Evolutionary conservation across 2,888 invertebrate species (phyloP), one percentile per base, ranked within the genome.

Genomic region (Odontocerum albicorne): DNA sequence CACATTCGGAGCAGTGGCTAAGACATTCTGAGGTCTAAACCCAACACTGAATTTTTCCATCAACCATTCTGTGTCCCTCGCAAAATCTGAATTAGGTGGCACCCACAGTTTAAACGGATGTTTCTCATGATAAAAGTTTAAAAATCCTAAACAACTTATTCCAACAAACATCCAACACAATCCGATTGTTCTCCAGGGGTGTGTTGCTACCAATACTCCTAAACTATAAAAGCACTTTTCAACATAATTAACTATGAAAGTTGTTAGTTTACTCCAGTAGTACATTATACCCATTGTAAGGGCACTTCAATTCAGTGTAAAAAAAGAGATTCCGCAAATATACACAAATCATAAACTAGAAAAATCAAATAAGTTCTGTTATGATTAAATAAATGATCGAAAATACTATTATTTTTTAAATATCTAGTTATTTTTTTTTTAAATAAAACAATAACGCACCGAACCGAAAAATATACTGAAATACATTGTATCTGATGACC

Each of bases 61-160:
- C 54, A 87, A 77, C 88, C 89, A 89, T 64, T 87, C 81, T 3
- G 88, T 86, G 63, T 88, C 86, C 61, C 71, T 68, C 33, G 81
- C 78, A 66, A 87, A 90, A 57, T 85, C 81, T 0, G 88, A 87
- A 35, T 86, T 80, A 35, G 82, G 82, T 8, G 88, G 88, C 16
- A 89, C 84, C 90, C 90, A 90, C 62, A 90, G 70, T 65, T 85
- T 86, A 64, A 88, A 70, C 0, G 89, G 88, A 70, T 87, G 85
- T 66, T 84, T 87, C 71, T 90, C 89, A 67, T 85, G 83, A 57
- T 82, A 77, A 70, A 89, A 88, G 10, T 45, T 74, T 17, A 84
- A 66, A 45, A 87, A 72, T 27, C 89, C 88, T 55, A 80, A 66
- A 49, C 80, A 72, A 65, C 85, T 84, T 12, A 85, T 35, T 8